Percentiles rank a stretch among this genome's conserved stretches.
phyloP scores from a whole-genome alignment of 2,113 vertebrate species.

The Callocephalon fimbriatum region DNA sequence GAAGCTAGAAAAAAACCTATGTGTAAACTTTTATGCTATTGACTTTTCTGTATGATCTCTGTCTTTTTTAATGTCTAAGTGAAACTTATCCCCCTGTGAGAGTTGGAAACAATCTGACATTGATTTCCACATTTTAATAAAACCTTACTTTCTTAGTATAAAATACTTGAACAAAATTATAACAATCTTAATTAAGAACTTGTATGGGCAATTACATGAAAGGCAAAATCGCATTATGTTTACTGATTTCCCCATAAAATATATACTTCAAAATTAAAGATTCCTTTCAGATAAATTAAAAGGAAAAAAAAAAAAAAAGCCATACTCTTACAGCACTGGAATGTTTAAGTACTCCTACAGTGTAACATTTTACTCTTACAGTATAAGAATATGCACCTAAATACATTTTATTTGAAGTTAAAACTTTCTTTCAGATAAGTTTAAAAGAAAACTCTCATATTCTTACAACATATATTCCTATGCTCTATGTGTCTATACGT shows the following conservation, averaged over 20 bases:
- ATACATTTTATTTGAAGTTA: background rate
- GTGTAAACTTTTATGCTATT: background rate
- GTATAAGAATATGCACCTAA: background rate
- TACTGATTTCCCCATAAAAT: background rate
- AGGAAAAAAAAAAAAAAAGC: background rate
- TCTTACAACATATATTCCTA: background rate
- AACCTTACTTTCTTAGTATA: background rate
- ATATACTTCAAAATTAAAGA: background rate
- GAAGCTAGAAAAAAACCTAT: background rate
- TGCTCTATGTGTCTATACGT: fast-evolving
- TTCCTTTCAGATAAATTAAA: background rate
- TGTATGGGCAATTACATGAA: background rate
- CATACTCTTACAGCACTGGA: background rate
- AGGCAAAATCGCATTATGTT: background rate
- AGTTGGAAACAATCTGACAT: background rate
- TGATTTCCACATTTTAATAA: background rate
- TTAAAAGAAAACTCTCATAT: background rate
- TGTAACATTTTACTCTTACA: background rate
- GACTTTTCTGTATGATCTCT: background rate
- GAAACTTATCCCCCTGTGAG: background rate
- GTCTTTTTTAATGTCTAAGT: background rate
- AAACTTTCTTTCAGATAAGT: background rate
- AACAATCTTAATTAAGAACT: background rate
- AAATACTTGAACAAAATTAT: background rate
- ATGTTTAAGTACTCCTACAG: background rate